Conservation (phyloP, 2,797 vertebrate genomes). For the Myotis myotis region DNA sequence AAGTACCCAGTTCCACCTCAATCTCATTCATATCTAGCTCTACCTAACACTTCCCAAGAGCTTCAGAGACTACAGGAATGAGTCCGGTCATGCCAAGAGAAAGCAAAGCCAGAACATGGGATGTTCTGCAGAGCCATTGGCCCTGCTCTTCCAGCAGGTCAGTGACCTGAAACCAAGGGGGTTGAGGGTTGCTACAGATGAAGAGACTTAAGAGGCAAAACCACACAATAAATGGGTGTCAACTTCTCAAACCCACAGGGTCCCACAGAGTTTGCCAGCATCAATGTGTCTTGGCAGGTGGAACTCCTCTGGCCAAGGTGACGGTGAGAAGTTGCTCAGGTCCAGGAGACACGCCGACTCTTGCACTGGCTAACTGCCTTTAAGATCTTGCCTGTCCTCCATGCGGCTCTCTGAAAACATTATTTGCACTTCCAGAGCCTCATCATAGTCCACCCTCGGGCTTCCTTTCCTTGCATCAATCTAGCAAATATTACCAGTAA, state of each 20-base stretch:
- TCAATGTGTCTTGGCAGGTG: not conserved
- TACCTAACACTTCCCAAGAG: not conserved
- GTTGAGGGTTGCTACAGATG: not conserved
- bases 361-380: not conserved
- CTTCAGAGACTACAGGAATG: not conserved
- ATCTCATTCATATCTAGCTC: not conserved
- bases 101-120: not conserved
- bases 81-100: not conserved
- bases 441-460: accelerated
- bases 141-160: not conserved
- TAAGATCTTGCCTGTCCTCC: not conserved
- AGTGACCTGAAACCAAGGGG: not conserved
- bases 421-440: not conserved
- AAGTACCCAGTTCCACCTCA: not conserved
- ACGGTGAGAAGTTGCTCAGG: not conserved
- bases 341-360: not conserved
- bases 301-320: not conserved
- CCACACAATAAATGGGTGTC: not conserved
- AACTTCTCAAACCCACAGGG: not conserved
- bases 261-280: not conserved
- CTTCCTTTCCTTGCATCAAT: not conserved
- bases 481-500: not conserved
- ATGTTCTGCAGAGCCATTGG: not conserved
- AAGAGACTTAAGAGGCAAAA: not conserved
- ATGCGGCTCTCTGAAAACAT: not conserved